These are phyloP conservation scores for Diabrotica virgifera DNA, from an alignment of 1,140 invertebrate genomes.

Conservation along the genomic window DNA sequence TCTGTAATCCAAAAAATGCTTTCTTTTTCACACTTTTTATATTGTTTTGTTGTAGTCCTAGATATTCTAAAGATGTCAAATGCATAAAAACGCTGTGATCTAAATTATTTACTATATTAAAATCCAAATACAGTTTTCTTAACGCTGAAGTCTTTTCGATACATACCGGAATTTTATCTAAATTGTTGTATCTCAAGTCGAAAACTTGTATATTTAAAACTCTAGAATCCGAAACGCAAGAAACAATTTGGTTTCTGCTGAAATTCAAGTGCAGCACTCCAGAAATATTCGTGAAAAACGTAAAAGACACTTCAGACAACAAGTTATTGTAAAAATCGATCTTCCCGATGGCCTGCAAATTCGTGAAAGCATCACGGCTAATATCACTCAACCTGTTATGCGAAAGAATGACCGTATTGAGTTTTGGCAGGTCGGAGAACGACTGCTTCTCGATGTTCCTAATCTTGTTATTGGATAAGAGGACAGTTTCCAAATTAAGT, in stretches of 20 bases:
- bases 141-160: conserved; percentile 61
- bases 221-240: conserved; percentile 57
- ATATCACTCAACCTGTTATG: conserved; percentile 64
- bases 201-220: conserved; percentile 63
- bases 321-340: conserved; percentile 73
- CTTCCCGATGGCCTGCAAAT: conserved; percentile 65
- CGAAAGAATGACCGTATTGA: conserved; percentile 68
- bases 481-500: conserved; percentile 64
- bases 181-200: conserved; percentile 67
- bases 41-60: conserved; percentile 73
- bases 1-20: conserved; percentile 70
- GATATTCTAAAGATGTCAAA: conserved; percentile 65
- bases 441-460: conserved; percentile 54
- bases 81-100: conserved; percentile 70
- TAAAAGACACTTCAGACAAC: conserved; percentile 63
- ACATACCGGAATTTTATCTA: conserved; percentile 62
- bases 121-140: conserved; percentile 65
- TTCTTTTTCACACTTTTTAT: conserved; percentile 67
- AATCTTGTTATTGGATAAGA: conserved; percentile 70
- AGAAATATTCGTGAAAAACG: conserved; percentile 66
- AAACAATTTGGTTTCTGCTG: conserved; percentile 64
- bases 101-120: conserved; percentile 69
- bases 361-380: conserved; percentile 61
- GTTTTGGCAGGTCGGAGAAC: conserved; percentile 65
- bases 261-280: conserved; percentile 65